Base-by-base conservation (phyloP, 2,888 invertebrate species). In the Melanchra persicariae region DNA sequence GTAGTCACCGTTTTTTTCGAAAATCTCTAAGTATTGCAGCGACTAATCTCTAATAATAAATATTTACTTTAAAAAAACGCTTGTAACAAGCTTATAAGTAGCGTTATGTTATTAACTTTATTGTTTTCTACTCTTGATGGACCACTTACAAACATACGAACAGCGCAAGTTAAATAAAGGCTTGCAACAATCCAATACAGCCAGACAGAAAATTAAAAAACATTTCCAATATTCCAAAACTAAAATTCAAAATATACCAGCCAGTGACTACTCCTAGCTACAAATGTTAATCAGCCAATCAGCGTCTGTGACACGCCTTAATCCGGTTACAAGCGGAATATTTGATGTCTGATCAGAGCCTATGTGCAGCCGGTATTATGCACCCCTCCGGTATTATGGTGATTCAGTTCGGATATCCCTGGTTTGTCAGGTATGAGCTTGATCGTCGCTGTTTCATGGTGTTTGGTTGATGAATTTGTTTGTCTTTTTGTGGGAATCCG, bases 271-370 rank as follows among this genome's bases (percentile, higher is more conserved):
- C 43, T 76, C 76, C 47, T 55, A 26, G 37, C 49, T 54, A 22
- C 57, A 30, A 78, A 74, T 73, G 79, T 65, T 71, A 77, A 80
- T 73, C 65, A 84, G 52, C 71, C 81, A 86, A 86, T 85, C 86
- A 82, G 80, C 59, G 74, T 68, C 70, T 68, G 62, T 78, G 85
- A 77, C 85, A 82, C 77, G 59, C 77, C 77, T 79, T 77, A 74
- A 85, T 86, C 81, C 63, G 24, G 81, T 85, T 83, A 86, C 86
- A 84, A 84, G 80, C 76, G 61, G 85, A 85, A 85, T 85, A 85
- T 85, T 86, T 85, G 83, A 85, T 86, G 85, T 30, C 60, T 77
- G 81, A 85, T 85, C 83, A 78, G 61, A 58, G 82, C 69, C 58
- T 72, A 54, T 70, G 79, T 52, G 62, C 62, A 40, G 45, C 49